These are phyloP conservation scores for Antedon mediterranea DNA, from an alignment of 53 echinoderm and acorn worm genomes.

Conservation along the genomic window DNA sequence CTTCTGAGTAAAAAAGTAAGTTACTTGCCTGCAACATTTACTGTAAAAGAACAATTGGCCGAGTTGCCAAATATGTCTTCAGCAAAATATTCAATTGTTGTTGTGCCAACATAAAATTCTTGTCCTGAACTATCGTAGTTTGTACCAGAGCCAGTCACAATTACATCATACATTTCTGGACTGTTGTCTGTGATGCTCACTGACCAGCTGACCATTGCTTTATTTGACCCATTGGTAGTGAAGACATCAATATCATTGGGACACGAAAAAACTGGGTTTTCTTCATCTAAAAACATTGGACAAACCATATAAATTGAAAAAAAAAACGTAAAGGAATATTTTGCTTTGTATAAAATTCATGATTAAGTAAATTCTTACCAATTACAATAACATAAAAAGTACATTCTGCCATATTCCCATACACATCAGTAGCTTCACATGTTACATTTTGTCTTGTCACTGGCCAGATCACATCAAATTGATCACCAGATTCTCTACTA, in stretches of 20 bases:
- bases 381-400: no score
- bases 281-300: background rate
- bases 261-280: background rate
- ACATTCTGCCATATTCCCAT: constrained; percentile 4
- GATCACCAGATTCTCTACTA: constrained; percentile 1
- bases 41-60: background rate
- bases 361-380: no score
- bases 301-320: no score
- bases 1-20: no score
- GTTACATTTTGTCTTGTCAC: background rate
- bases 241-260: background rate
- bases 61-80: background rate
- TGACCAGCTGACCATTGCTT: background rate
- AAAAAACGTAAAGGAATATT: no score
- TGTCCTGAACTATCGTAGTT: background rate
- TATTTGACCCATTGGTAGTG: background rate
- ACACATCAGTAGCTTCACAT: constrained; percentile 8
- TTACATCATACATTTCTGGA: background rate
- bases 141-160: background rate
- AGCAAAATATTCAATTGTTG: background rate
- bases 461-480: constrained; percentile 3
- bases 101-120: background rate
- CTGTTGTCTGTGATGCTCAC: background rate
- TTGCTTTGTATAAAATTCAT: no score
- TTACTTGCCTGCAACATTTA: background rate